Evolutionary conservation across 2,113 vertebrate species (phyloP).

Genomic region (Melanerpes aurifrons): DNA sequence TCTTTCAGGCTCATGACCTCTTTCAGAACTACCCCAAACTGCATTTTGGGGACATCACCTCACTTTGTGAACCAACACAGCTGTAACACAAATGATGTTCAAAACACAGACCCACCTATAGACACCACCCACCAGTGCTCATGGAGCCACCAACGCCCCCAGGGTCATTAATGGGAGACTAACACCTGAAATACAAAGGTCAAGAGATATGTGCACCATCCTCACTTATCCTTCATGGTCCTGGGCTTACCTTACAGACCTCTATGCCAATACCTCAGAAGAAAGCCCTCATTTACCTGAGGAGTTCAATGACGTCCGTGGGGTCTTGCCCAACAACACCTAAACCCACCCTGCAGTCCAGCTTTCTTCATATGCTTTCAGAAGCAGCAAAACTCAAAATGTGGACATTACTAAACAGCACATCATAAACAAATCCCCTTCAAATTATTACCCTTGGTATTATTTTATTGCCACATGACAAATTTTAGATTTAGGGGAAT

Average conservation of each 20-base stretch:
- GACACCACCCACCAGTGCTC: rapidly evolving
- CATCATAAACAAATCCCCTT: slow-evolving; percentile 19
- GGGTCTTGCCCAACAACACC: background rate
- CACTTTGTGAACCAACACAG: background rate
- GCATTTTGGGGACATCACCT: slow-evolving; percentile 19
- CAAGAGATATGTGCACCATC: background rate
- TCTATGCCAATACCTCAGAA: background rate
- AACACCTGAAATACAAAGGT: background rate
- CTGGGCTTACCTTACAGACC: background rate
- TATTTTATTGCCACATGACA: slow-evolving; percentile 5
- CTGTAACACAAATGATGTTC: background rate
- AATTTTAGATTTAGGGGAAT: background rate
- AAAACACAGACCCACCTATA: background rate
- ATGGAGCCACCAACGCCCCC: rapidly evolving
- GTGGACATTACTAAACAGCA: background rate
- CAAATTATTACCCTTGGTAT: background rate
- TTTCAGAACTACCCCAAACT: background rate
- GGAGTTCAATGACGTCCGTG: rapidly evolving
- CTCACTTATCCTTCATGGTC: background rate
- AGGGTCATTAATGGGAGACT: background rate
- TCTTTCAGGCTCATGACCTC: background rate
- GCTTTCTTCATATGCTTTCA: background rate
- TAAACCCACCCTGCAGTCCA: background rate
- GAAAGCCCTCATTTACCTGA: background rate
- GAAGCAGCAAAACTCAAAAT: background rate